Evolutionary conservation across 2,888 invertebrate genomes (phyloP).

Genomic region (Microctonus hyperodae): DNA sequence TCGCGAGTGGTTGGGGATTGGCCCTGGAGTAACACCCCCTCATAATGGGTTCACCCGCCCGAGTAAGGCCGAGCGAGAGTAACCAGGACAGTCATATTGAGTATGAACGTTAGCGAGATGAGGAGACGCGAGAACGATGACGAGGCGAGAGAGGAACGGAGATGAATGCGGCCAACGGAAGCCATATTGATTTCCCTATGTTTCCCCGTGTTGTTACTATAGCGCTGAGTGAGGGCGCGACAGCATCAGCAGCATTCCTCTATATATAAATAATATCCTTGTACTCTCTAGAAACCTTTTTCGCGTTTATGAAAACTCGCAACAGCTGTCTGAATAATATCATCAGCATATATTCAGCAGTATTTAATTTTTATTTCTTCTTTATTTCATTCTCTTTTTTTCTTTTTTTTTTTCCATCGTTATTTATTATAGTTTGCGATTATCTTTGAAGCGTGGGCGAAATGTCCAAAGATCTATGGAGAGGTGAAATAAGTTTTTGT

Average conservation of each 20-base stretch:
- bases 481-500: not conserved
- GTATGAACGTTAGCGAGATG: constrained; percentile 19
- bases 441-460: not conserved
- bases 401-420: not conserved
- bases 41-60: constrained; percentile 64
- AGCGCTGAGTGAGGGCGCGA: constrained; percentile 59
- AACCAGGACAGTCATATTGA: constrained; percentile 29
- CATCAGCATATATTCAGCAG: not conserved
- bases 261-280: no score
- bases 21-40: constrained; percentile 64
- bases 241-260: constrained; percentile 44
- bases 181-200: constrained; percentile 65
- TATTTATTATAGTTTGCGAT: not conserved
- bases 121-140: constrained; percentile 21
- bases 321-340: not conserved
- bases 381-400: not conserved
- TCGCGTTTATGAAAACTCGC: not conserved
- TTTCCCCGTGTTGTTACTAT: constrained; percentile 64
- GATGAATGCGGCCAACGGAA: constrained; percentile 61
- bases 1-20: constrained; percentile 62
- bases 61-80: constrained; percentile 47
- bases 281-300: not conserved
- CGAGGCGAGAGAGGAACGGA: constrained; percentile 39
- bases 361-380: not conserved
- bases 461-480: not conserved